These are phyloP conservation scores for Chaetops frenatus DNA, from an alignment of 2,113 vertebrate genomes.

Conservation along the genomic window DNA sequence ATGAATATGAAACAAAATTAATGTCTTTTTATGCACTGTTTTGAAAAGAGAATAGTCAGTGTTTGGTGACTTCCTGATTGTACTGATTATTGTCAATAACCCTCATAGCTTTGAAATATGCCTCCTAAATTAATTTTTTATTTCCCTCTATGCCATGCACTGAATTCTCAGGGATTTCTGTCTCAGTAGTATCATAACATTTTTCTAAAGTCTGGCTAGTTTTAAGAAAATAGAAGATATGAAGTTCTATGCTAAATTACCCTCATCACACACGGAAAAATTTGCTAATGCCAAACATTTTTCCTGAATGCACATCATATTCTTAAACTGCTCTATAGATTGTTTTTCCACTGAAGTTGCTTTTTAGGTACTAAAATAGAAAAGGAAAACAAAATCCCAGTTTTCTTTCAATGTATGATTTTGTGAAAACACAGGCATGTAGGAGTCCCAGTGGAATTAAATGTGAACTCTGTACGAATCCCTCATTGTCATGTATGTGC, in stretches of 20 bases:
- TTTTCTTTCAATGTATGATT: not conserved
- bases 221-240: not conserved
- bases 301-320: not conserved
- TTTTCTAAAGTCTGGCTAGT: not conserved
- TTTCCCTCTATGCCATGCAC: not conserved
- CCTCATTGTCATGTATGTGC: rapidly evolving
- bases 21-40: not conserved
- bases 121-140: conserved; percentile 31
- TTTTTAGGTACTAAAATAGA: not conserved
- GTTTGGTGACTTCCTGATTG: not conserved
- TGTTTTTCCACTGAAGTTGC: not conserved
- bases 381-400: not conserved
- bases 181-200: not conserved
- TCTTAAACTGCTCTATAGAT: not conserved
- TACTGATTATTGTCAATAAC: not conserved
- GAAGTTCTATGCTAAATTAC: not conserved
- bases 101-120: not conserved
- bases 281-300: not conserved
- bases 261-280: not conserved
- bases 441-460: not conserved
- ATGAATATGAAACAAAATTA: not conserved
- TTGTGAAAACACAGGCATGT: not conserved
- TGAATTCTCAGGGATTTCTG: not conserved
- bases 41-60: not conserved
- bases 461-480: not conserved